Evolutionary conservation across 2,888 invertebrate genomes (phyloP).

Genomic region (Morinoia aosen): DNA sequence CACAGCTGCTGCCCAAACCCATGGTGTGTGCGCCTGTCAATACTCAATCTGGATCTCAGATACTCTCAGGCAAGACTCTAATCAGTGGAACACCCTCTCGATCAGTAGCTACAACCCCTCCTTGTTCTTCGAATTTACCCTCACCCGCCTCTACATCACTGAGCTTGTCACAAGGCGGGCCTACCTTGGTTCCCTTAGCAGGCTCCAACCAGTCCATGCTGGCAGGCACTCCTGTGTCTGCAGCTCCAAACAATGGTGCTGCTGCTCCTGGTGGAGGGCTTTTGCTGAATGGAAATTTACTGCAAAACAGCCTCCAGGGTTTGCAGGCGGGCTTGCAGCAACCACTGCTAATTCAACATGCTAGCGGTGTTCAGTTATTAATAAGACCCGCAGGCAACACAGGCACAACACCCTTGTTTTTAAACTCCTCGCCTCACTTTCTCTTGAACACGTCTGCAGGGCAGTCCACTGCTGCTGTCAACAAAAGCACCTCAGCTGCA

Average conservation of each 20-base stretch:
- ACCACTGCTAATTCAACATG: conserved; percentile 66
- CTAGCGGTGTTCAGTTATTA: conserved; percentile 63
- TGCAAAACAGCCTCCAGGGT: conserved; percentile 59
- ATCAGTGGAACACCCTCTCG: conserved; percentile 45
- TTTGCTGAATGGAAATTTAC: conserved; percentile 61
- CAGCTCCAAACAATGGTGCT: conserved; percentile 60
- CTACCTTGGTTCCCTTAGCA: conserved; percentile 60
- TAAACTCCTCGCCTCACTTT: conserved; percentile 38
- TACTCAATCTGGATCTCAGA: conserved; percentile 5
- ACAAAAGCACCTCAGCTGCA: conserved; percentile 54
- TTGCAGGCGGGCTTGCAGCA: conserved; percentile 65
- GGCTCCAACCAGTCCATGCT: conserved; percentile 55
- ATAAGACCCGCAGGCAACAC: conserved; percentile 65
- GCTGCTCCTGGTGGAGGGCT: conserved; percentile 60
- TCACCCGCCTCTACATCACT: conserved; percentile 12
- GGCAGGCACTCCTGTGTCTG: not conserved
- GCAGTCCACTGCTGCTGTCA: conserved; percentile 34
- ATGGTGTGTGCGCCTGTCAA: not conserved
- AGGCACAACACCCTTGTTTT: conserved; percentile 60
- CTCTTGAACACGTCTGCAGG: conserved; percentile 15
- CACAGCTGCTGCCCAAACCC: conserved; percentile 64
- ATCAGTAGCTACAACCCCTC: conserved; percentile 36
- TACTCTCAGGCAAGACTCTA: conserved; percentile 46
- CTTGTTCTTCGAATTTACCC: conserved; percentile 12
- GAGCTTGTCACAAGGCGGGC: conserved; percentile 57